These are phyloP conservation scores for Coccyzus lansbergi DNA, from an alignment of 2,797 vertebrate genomes.

Conservation along the genomic window DNA sequence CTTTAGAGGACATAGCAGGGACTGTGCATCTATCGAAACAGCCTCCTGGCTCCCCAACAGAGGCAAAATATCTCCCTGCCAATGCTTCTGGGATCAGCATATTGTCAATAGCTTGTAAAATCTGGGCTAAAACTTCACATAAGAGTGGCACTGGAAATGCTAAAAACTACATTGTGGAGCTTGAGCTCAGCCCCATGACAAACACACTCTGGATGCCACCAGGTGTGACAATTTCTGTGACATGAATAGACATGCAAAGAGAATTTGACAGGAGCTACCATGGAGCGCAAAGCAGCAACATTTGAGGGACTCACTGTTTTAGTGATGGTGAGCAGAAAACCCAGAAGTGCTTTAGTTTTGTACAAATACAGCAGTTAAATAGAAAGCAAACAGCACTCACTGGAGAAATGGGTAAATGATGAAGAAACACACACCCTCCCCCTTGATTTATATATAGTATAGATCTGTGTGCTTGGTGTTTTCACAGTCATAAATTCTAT, in stretches of 20 bases:
- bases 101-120: background rate
- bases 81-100: background rate
- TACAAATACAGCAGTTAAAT: background rate
- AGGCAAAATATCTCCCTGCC: background rate
- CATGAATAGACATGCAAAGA: background rate
- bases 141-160: background rate
- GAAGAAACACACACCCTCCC: background rate
- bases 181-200: rapidly evolving
- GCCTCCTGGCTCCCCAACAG: background rate
- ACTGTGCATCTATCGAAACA: background rate
- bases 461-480: background rate
- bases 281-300: rapidly evolving
- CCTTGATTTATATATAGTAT: background rate
- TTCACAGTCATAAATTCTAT: background rate
- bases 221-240: background rate
- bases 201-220: background rate
- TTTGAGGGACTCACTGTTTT: background rate
- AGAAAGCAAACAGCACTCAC: background rate
- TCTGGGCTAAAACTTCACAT: background rate
- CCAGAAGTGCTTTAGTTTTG: background rate
- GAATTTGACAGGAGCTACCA: background rate
- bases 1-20: background rate
- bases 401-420: background rate
- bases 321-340: background rate
- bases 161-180: background rate